phyloP scores from a whole-genome alignment of 2,888 invertebrate genomes.

The Scaeva pyrastri region DNA sequence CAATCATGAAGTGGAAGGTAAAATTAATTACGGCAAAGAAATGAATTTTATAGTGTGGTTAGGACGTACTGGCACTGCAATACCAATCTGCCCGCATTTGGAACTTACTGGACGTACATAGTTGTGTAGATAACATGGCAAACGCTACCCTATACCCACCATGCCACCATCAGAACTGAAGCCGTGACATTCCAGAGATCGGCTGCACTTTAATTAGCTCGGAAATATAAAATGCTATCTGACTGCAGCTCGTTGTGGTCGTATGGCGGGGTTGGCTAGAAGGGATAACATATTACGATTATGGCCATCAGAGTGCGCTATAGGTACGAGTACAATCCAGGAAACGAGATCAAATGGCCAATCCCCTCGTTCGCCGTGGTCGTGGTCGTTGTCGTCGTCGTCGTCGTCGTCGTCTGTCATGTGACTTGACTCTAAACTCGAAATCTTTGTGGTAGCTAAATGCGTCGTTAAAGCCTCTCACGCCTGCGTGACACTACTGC shows the following conservation, averaged over 20 bases:
- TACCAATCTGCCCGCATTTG: slow-evolving; percentile 20
- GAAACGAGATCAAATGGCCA: slow-evolving; percentile 58
- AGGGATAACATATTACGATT: slow-evolving; percentile 38
- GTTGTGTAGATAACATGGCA: not conserved
- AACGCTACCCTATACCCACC: not conserved
- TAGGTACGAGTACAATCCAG: slow-evolving; percentile 44
- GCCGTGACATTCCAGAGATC: slow-evolving; percentile 55
- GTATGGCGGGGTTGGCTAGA: slow-evolving; percentile 3
- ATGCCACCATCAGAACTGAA: not conserved
- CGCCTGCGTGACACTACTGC: slow-evolving; percentile 11
- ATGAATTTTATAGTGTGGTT: slow-evolving; percentile 25
- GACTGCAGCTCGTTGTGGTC: slow-evolving; percentile 35
- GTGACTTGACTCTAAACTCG: slow-evolving; percentile 23
- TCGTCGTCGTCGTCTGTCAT: not conserved
- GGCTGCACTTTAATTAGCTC: slow-evolving; percentile 60
- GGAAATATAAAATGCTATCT: slow-evolving; percentile 44
- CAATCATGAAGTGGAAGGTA: slow-evolving; percentile 30
- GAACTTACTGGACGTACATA: not conserved
- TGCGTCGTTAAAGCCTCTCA: slow-evolving; percentile 27
- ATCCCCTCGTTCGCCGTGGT: slow-evolving; percentile 18
- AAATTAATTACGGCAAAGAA: slow-evolving; percentile 20
- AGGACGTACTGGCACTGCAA: not conserved
- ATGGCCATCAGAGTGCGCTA: slow-evolving; percentile 27
- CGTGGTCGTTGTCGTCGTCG: no score
- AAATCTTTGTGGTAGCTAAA: slow-evolving; percentile 27